Conservation (phyloP, 2,113 vertebrate genomes). For the Scolopax mira region DNA sequence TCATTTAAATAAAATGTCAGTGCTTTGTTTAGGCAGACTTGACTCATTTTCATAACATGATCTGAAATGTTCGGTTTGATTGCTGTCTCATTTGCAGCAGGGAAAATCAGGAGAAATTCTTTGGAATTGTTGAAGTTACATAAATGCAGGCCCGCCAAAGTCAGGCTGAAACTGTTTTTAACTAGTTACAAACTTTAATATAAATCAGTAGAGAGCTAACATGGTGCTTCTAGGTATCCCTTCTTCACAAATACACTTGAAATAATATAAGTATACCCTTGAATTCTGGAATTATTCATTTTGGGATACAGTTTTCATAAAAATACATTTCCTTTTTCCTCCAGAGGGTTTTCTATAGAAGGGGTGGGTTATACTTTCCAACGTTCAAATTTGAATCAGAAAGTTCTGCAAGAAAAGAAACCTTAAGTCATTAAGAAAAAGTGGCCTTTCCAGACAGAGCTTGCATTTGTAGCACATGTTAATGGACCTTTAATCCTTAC, state of each 20-base stretch:
- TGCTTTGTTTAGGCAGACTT: conserved; percentile 7
- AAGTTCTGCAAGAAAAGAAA: neutral
- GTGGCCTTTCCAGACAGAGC: neutral
- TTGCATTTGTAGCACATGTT: neutral
- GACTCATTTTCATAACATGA: neutral
- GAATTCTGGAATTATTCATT: neutral
- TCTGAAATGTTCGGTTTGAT: neutral
- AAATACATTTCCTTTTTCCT: neutral
- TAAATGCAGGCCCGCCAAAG: neutral
- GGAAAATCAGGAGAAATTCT: neutral
- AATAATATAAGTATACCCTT: neutral
- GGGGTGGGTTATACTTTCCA: neutral
- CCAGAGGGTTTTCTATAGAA: neutral
- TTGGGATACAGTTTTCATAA: neutral
- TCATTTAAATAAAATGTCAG: conserved; percentile 2
- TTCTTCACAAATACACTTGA: neutral
- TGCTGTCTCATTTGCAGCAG: neutral
- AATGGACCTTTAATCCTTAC: neutral
- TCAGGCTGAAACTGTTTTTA: neutral
- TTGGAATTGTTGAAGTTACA: neutral
- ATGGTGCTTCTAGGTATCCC: neutral
- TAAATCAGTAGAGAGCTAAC: neutral
- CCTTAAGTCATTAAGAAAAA: neutral
- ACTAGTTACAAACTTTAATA: neutral
- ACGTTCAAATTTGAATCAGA: neutral